phyloP scores from a whole-genome alignment of 2,113 vertebrate genomes.

The Climacteris rufus region DNA sequence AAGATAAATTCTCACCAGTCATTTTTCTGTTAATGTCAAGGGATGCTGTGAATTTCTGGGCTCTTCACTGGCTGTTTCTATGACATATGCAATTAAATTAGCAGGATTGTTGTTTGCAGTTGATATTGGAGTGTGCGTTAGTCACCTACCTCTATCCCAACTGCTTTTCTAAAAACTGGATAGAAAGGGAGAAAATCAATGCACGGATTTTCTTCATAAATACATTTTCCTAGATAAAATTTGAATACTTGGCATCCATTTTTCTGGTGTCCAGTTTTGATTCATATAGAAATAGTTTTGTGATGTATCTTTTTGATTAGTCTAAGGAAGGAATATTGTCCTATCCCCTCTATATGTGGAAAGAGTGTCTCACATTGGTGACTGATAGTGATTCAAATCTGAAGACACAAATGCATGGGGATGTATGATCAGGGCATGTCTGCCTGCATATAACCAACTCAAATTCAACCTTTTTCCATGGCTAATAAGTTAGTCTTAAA shows the following conservation, averaged over 20 bases:
- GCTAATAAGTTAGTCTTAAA: neutral
- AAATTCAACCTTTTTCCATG: neutral
- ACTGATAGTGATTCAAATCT: neutral
- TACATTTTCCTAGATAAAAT: neutral
- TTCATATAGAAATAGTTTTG: neutral
- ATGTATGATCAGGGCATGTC: neutral
- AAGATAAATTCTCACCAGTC: neutral
- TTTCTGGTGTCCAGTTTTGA: neutral
- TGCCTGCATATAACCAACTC: neutral
- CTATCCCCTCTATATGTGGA: neutral
- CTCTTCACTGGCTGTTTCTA: neutral
- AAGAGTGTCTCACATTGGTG: neutral
- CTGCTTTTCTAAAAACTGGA: neutral
- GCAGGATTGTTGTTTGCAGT: neutral
- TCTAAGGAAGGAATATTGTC: neutral
- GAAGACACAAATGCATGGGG: neutral
- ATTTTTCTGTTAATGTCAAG: neutral
- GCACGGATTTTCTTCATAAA: neutral
- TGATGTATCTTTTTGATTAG: neutral
- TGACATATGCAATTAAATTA: neutral
- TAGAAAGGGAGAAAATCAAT: neutral
- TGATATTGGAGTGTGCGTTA: neutral
- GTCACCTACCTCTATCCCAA: neutral
- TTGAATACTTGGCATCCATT: neutral
- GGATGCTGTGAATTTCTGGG: neutral